A percentile compares a stretch with the other conserved stretches of the same genome.
These are phyloP conservation scores for Gonioctena quinquepunctata DNA, from an alignment of 1,140 invertebrate genomes.

Conservation along the genomic window DNA sequence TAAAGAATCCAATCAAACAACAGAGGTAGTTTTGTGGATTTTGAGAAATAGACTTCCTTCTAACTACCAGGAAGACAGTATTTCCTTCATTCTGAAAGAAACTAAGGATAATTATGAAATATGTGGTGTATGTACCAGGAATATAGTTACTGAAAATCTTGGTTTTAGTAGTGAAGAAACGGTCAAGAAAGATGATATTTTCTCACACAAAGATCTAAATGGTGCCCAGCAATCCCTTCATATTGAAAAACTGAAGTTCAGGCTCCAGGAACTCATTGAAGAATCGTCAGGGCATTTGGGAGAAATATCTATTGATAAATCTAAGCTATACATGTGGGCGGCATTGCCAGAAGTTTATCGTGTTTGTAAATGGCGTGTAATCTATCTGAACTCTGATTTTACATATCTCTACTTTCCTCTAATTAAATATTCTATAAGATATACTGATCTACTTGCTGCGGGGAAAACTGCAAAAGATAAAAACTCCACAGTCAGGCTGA, in stretches of 20 bases:
- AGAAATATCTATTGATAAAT: neutral
- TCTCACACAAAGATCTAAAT: slow-evolving; percentile 32
- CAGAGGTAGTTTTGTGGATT: slow-evolving; percentile 34
- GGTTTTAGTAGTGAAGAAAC: neutral
- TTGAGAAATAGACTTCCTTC: slow-evolving; percentile 24
- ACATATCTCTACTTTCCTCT: slow-evolving; percentile 33
- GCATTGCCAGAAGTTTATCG: slow-evolving; percentile 30
- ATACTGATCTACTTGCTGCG: slow-evolving; percentile 36
- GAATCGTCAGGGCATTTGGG: slow-evolving; percentile 9
- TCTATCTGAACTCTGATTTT: slow-evolving; percentile 44
- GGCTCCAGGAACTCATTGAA: slow-evolving; percentile 20
- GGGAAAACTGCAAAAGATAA: slow-evolving; percentile 32
- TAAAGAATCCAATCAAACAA: slow-evolving; percentile 5
- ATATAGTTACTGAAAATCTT: neutral
- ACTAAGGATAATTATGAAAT: slow-evolving; percentile 38
- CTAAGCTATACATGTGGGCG: slow-evolving; percentile 30
- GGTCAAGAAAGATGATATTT: neutral
- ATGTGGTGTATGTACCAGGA: slow-evolving; percentile 38
- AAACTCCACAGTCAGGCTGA: slow-evolving; percentile 31
- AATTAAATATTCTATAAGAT: slow-evolving; percentile 41
- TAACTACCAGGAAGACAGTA: slow-evolving; percentile 16
- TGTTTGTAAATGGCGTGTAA: slow-evolving; percentile 37
- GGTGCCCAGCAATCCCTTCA: slow-evolving; percentile 25
- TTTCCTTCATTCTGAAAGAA: slow-evolving; percentile 38
- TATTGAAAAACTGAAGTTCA: slow-evolving; percentile 23